Conservation (phyloP, 2,888 invertebrate genomes). For the Caenorhabditis doughertyi region DNA sequence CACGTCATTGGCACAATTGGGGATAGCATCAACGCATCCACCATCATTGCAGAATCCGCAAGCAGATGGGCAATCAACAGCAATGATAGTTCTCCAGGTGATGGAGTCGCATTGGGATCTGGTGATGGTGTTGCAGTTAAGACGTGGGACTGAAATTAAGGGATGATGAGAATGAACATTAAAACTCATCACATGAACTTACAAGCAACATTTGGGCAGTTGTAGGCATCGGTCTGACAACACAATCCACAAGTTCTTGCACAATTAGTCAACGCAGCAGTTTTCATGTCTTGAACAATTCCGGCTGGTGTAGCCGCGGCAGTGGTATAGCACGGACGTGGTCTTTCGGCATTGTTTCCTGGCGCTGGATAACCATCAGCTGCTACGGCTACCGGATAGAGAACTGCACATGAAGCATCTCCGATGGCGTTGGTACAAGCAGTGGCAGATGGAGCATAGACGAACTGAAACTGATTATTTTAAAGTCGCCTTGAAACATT, state of each 20-base stretch:
- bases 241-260: conserved; percentile 62
- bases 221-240: conserved; percentile 61
- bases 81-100: conserved; percentile 15
- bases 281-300: conserved; percentile 30
- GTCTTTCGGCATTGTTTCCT: conserved; percentile 21
- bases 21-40: conserved; percentile 17
- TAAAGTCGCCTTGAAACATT: neutral
- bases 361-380: conserved; percentile 15
- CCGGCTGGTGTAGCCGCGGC: conserved; percentile 33
- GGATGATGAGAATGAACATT: neutral
- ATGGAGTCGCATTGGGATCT: conserved; percentile 1
- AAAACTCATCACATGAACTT: too few relatives aligned
- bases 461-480: conserved; percentile 12
- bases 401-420: conserved; percentile 28
- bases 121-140: conserved; percentile 23
- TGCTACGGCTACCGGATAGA: conserved; percentile 21
- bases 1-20: conserved; percentile 24
- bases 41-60: conserved; percentile 57
- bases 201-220: conserved; percentile 59
- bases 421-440: conserved; percentile 27
- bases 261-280: conserved; percentile 34
- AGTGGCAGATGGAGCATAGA: conserved; percentile 35
- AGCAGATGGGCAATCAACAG: conserved; percentile 53
- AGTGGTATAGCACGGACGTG: conserved; percentile 42
- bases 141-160: conserved; percentile 29